These are phyloP conservation scores for Priapulus caudatus DNA, from an alignment of 2,888 invertebrate species.

Conservation along the genomic window DNA sequence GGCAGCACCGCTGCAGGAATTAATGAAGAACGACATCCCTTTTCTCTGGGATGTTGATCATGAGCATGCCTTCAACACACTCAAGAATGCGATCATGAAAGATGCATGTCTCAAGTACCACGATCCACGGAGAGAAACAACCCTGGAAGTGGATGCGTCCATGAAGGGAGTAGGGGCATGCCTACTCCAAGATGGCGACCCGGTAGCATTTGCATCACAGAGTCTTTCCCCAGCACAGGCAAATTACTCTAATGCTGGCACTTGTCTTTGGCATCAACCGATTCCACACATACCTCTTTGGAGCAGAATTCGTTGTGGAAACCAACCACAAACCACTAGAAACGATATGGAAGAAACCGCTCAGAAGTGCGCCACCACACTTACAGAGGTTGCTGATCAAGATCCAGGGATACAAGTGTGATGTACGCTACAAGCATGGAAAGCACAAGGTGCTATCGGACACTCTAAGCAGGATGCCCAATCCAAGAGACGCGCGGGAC, in stretches of 20 bases:
- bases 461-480: no score
- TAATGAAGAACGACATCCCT: neutral
- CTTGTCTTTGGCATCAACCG: neutral
- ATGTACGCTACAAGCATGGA: neutral
- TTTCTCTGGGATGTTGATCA: neutral
- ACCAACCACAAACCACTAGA: conserved; percentile 15
- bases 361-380: neutral
- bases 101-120: no score
- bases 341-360: conserved; percentile 9
- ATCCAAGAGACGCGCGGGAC: no score
- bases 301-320: conserved; percentile 8
- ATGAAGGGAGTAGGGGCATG: no score
- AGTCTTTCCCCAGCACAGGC: conserved; percentile 8
- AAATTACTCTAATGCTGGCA: conserved; percentile 7
- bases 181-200: no score
- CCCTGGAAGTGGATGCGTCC: no score
- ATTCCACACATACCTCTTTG: conserved; percentile 11
- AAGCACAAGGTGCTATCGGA: conserved; percentile 2
- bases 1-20: neutral
- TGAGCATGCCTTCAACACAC: neutral
- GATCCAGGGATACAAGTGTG: neutral
- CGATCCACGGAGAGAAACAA: no score
- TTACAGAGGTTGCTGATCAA: conserved; percentile 2
- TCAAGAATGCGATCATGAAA: neutral
- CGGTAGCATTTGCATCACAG: conserved; percentile 11